phyloP scores from a whole-genome alignment of 1,140 invertebrate species.

The Solenopsis invicta region DNA sequence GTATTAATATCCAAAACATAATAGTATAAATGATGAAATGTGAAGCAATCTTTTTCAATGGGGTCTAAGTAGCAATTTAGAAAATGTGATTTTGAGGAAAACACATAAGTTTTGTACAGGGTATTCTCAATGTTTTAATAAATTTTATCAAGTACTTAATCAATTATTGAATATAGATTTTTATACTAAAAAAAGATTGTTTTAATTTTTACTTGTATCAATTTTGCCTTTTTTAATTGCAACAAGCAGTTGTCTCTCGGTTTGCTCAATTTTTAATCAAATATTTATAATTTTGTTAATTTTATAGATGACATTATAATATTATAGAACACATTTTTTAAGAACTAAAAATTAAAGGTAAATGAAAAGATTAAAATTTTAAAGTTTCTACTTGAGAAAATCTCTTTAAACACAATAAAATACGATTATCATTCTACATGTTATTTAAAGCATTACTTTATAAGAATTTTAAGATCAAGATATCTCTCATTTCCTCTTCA shows the following conservation, averaged over 20 bases:
- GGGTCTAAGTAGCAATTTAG: not conserved
- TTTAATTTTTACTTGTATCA: too few species aligned
- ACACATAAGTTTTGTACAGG: not conserved
- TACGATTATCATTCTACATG: not conserved
- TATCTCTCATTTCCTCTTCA: not conserved
- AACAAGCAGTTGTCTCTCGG: too few species aligned
- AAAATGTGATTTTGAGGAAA: not conserved
- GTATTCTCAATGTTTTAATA: not conserved
- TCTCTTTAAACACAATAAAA: not conserved
- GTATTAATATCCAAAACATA: not conserved
- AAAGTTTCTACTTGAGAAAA: not conserved
- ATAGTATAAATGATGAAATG: not conserved
- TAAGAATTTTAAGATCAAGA: not conserved
- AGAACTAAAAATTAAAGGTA: not conserved
- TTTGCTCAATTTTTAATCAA: too few species aligned
- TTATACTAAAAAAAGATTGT: too few species aligned
- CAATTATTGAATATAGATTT: too few species aligned
- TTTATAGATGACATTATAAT: not conserved
- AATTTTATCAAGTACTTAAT: not conserved
- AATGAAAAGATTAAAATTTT: not conserved
- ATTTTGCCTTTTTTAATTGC: too few species aligned
- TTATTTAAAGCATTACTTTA: not conserved
- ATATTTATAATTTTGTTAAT: not conserved
- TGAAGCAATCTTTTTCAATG: not conserved
- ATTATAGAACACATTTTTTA: not conserved